A percentile compares a stretch with the other conserved stretches of the same genome.
Evolutionary conservation across 1,140 invertebrate species (phyloP).

Genomic region (Apis dorsata): DNA sequence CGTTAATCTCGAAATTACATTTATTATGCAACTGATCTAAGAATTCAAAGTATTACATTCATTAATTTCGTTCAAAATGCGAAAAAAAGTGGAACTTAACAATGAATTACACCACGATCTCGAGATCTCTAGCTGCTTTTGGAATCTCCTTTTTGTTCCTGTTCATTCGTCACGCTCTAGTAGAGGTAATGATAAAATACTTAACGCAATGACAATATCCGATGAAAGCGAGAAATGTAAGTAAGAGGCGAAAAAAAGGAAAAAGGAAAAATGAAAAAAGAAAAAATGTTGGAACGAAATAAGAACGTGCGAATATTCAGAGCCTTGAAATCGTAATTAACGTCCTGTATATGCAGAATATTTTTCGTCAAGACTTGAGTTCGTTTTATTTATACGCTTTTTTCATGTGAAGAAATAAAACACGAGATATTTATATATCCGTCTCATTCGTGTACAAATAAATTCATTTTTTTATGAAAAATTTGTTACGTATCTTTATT

Average conservation of each 20-base stretch:
- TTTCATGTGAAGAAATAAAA: neutral
- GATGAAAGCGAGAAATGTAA: neutral
- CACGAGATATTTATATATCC: neutral
- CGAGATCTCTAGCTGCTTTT: neutral
- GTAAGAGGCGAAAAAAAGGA: slow-evolving; percentile 17
- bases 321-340: slow-evolving; percentile 37
- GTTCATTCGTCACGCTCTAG: slow-evolving; percentile 43
- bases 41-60: neutral
- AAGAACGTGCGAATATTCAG: slow-evolving; percentile 12
- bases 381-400: neutral
- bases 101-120: neutral
- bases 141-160: slow-evolving; percentile 23
- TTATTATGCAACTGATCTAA: neutral
- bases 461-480: neutral
- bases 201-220: neutral
- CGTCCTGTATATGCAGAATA: slow-evolving; percentile 16
- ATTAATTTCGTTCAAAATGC: neutral
- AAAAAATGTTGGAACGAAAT: slow-evolving; percentile 44
- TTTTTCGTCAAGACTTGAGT: slow-evolving; percentile 12
- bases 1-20: too few species aligned
- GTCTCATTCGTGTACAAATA: neutral
- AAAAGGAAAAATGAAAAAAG: neutral
- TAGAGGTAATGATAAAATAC: slow-evolving; percentile 20
- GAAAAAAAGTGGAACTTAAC: neutral
- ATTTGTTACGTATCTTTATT: neutral